These are phyloP conservation scores for Lepidurus couesii DNA, from an alignment of 1,140 invertebrate species.

Conservation along the genomic window DNA sequence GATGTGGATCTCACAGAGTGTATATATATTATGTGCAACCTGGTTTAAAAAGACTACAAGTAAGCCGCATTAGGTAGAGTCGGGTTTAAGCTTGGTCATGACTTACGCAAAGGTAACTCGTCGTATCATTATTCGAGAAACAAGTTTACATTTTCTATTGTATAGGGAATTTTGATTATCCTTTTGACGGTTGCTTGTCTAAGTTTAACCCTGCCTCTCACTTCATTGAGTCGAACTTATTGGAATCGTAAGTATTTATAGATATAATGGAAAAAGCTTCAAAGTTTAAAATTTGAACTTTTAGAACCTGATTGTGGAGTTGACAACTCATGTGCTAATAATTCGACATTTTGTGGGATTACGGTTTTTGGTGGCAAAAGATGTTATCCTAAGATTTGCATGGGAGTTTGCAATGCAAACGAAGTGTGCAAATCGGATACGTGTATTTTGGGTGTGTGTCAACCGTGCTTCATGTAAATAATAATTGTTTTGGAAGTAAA, in stretches of 20 bases:
- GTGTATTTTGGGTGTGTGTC: neutral
- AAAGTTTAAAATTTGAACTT: too few species aligned
- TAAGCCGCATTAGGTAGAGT: neutral
- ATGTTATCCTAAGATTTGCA: neutral
- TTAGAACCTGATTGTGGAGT: neutral
- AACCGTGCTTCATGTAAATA: neutral
- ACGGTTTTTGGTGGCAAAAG: neutral
- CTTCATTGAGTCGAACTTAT: neutral
- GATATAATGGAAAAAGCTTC: too few species aligned
- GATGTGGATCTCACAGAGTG: neutral
- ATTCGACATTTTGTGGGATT: neutral
- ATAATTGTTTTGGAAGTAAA: neutral
- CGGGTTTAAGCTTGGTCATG: neutral
- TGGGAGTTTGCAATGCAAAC: constrained; percentile 9
- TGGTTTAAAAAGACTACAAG: neutral
- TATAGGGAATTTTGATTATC: neutral
- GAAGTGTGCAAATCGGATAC: constrained; percentile 4
- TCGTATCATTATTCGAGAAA: neutral
- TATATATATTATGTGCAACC: constrained; percentile 4
- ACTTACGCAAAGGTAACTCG: neutral
- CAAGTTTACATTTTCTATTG: neutral
- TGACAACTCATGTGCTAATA: neutral
- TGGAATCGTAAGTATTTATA: neutral
- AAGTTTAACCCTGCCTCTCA: neutral
- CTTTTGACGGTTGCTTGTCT: constrained; percentile 7